A percentile compares a stretch with the other conserved stretches of the same genome.
Evolutionary conservation across 2,888 invertebrate species (phyloP).

Genomic region (Apamea monoglypha): DNA sequence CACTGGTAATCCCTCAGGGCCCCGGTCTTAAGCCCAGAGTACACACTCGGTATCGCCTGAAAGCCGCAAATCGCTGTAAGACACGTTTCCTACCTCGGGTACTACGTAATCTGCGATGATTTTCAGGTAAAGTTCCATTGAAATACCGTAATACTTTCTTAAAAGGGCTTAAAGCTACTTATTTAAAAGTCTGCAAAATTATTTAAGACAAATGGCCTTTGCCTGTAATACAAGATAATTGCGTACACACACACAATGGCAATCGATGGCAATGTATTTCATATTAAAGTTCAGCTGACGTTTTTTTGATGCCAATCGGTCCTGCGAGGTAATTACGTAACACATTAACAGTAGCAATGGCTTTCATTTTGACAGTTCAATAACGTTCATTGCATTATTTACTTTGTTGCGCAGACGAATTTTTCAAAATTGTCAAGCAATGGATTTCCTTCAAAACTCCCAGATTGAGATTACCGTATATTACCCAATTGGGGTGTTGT

Average conservation of each 20-base stretch:
- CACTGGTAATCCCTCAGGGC: conserved; percentile 32
- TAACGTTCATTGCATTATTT: too few species aligned
- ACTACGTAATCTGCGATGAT: background rate
- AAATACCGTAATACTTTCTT: background rate
- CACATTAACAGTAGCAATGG: too few species aligned
- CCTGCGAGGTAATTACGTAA: too few species aligned
- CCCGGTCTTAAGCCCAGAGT: conserved; percentile 21
- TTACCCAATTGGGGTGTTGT: background rate
- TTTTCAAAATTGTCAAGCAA: background rate
- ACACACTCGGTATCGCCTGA: conserved; percentile 14
- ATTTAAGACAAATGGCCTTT: background rate
- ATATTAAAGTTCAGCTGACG: background rate
- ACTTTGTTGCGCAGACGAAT: background rate
- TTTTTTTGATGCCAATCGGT: too few species aligned
- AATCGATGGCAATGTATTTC: background rate
- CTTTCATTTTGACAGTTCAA: too few species aligned
- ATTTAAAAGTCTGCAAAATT: background rate
- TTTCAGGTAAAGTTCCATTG: background rate
- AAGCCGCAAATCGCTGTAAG: conserved; percentile 31
- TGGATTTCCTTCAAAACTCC: background rate
- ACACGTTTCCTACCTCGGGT: background rate
- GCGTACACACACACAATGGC: background rate
- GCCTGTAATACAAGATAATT: background rate
- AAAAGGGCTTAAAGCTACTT: background rate
- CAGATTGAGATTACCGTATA: background rate